phyloP scores from a whole-genome alignment of 2,113 vertebrate genomes.

The Propithecus coquereli region DNA sequence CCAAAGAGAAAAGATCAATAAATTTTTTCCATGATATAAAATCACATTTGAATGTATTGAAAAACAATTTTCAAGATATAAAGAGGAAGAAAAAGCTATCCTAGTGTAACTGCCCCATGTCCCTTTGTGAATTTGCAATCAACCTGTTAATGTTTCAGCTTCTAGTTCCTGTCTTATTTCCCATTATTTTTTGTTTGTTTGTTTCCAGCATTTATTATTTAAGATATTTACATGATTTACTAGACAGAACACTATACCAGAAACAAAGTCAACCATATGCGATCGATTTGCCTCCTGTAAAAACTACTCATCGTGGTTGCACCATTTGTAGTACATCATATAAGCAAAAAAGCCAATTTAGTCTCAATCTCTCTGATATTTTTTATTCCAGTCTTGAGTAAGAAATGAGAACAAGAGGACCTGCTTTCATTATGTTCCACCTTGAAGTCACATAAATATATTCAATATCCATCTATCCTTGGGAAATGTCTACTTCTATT shows the following conservation, averaged over 20 bases:
- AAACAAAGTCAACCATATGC: not conserved
- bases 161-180: not conserved
- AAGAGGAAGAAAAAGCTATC: not conserved
- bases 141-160: not conserved
- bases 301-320: not conserved
- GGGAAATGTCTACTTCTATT: not conserved
- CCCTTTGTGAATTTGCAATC: not conserved
- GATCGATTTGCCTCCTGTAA: not conserved
- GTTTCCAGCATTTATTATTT: slow-evolving; percentile 21
- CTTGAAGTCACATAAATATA: not conserved
- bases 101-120: not conserved
- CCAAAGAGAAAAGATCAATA: not conserved
- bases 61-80: not conserved
- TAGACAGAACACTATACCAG: slow-evolving; percentile 9
- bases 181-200: not conserved
- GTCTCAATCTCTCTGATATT: not conserved
- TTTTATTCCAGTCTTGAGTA: not conserved
- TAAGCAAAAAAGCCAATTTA: not conserved
- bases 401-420: not conserved
- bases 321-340: not conserved
- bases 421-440: not conserved
- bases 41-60: not conserved
- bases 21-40: not conserved
- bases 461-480: not conserved
- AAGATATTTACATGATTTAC: slow-evolving; percentile 21